Base-by-base conservation (phyloP, 2,888 invertebrate species). In the Onchidella celtica region DNA sequence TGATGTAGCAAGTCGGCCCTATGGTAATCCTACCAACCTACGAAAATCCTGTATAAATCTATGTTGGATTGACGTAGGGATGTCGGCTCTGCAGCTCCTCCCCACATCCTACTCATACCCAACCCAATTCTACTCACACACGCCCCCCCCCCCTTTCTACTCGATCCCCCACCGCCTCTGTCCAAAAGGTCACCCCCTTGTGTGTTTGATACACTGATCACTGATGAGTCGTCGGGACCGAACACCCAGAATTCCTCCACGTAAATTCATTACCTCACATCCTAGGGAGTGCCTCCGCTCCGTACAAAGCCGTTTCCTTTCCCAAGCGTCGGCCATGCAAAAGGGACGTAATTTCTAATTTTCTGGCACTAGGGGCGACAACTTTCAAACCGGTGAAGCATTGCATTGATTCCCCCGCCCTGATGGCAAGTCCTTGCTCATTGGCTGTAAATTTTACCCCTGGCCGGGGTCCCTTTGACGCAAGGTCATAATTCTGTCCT, bases 281-380 rank as follows among this genome's bases (percentile, higher is more conserved):
- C 11, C 32, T 32, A n/a, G 57, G 2, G 34, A 57, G n/a, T 0
- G 34, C 21, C n/a, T 40, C 24, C 55, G n/a, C 21, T 9, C 32
- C n/a, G n/a, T 29, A 34, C 32, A 72, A 34, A 34, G 73, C 29
- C 29, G 27, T 57, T 57, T 21, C 57, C 57, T 34, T 72, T n/a
- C 73, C 61, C 57, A 9, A 3, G 32, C 3, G 72, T 1, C 72
- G 34, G 34, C 55, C 72, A 72, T 57, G 72, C 72, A 72, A 57
- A 57, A 73, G 57, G 72, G 72, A 73, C 57, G 72, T 72, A 72
- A 72, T 72, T 72, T 72, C 57, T 72, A 72, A 72, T 72, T 57
- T 72, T 72, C 72, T 55, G 34, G 72, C 72, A 14, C 72, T 34
- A 57, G 55, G 72, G 72, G 72, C 34, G 72, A 72, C 72, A 72